Conservation (phyloP, 2,113 vertebrate species). For the Brachyhypopomus occidentalis region DNA sequence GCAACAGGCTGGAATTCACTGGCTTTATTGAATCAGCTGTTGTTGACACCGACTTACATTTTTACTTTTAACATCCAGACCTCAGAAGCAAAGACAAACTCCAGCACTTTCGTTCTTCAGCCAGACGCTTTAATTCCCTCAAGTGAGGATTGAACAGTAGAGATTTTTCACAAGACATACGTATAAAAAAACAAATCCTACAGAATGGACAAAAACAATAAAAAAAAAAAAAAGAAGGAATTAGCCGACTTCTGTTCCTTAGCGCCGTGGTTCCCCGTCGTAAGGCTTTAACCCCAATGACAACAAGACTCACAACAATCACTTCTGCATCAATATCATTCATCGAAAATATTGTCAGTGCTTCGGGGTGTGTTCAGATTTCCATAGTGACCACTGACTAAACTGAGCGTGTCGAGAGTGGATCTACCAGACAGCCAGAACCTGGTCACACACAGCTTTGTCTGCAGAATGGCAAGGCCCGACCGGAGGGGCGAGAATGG, state of each 20-base stretch:
- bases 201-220: neutral
- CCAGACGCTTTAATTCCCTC: slow-evolving; percentile 21
- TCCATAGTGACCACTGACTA: slow-evolving; percentile 2
- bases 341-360: neutral
- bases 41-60: neutral
- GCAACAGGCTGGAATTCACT: neutral
- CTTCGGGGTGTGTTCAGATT: neutral
- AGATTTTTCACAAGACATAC: slow-evolving; percentile 1
- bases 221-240: slow-evolving; percentile 16
- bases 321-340: neutral
- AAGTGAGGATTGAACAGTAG: slow-evolving; percentile 21
- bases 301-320: neutral
- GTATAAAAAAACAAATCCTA: neutral
- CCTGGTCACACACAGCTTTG: slow-evolving; percentile 10
- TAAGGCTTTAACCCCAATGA: slow-evolving; percentile 3
- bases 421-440: neutral
- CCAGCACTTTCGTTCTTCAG: neutral
- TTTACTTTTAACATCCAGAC: neutral
- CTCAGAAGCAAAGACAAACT: slow-evolving; percentile 13
- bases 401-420: slow-evolving; percentile 18
- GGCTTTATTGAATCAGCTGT: neutral
- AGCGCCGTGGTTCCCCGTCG: neutral
- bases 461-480: slow-evolving; percentile 24
- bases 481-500: slow-evolving; percentile 23
- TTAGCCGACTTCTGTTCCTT: slow-evolving; percentile 17